Base-by-base conservation (phyloP, 1,140 invertebrate species). In the Apocrypta bakeri region DNA sequence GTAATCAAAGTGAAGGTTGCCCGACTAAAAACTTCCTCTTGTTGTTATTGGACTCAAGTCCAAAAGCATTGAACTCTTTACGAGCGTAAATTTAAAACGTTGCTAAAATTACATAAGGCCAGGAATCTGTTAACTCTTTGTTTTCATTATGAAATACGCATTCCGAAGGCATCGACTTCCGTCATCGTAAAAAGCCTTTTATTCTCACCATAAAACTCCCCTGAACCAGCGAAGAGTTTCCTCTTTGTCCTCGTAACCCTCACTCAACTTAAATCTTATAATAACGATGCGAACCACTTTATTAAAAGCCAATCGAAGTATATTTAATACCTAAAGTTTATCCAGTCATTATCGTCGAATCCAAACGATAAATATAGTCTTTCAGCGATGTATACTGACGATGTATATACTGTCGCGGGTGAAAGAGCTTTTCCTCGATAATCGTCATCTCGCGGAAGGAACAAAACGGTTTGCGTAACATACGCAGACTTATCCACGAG, bases 391-490 rank as follows among this genome's bases (percentile, higher is more conserved):
- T n/a, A 42, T 27, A 40, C 63, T 64, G 56, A 31, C 25, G 9
- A 66, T 37, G 33, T 69, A 40, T 42, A 69, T 61, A 64, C 63
- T 31, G 29, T 24, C 66, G 14, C 21, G 63, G 24, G 40, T 27
- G 40, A 69, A 71, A 61, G n/a, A 81, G 29, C 33, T 48, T 81
- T 81, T 69, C 24, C 61, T 72, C 48, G 75, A 81, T 81, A 71
- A 17, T 24, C 78, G 78, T 72, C 78, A 80, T 80, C 69, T 80
- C 79, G 72, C 72, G 79, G 79, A 81, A 81, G 72, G 79, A 81
- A 81, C 72, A 75, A 68, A 75, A 75, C 27, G n/a, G 68, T 61
- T 81, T 81, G n/a, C 56, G 63, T 27, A 81, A 81, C 40, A 29
- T 0, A 2, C 21, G 14, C 29, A 29, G 31, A 64, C 40, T 63